Base-by-base conservation (phyloP, 2,888 invertebrate genomes). In the Philhelius pedissequus region DNA sequence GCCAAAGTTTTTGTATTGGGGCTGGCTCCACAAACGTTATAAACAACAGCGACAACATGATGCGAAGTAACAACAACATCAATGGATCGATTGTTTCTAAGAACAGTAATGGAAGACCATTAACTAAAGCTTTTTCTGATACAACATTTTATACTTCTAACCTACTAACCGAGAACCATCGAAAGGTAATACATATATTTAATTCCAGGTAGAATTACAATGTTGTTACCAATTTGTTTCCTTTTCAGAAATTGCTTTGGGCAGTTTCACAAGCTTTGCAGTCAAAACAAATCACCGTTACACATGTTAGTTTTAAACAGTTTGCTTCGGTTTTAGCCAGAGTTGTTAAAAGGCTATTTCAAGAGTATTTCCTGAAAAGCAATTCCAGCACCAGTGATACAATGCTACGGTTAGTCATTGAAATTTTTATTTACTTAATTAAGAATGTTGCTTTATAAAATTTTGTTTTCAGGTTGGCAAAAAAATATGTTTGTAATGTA, bases 381-480 rank as follows among this genome's bases (percentile, higher is more conserved):
- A 95, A 95, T 84, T 95, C 96, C 1, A 95, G 95, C 30, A 96
- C 96, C n/a, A 95, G 95, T 15, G 96, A 96, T 87, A 94, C 94
- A 1, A 94, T 96, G 94, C 92, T 96, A 73, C 94, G 94, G 93
- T 94, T 64, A n/a, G n/a, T 89, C 11, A 25, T 18, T 13, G 11
- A 13, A 9, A 3, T 8, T 4, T 60, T 15, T 13, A 9, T n/a
- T 15, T 13, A 9, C 11, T 3, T 20, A 18, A 7, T 1, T n/a
- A 11, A 6, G 2, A 58, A 15, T 35, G 38, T 27, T 58, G 9
- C 25, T 15, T 25, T 6, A 58, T 25, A n/a, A 0, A 22, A 2
- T 52, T 13, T 75, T 15, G n/a, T 22, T 90, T 89, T 0, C 90
- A 94, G 95, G 86, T 91, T 95, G 68, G 94, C 95, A 1, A 93